Evolutionary conservation across 2,888 invertebrate genomes (phyloP).

Genomic region (Busseola fusca): DNA sequence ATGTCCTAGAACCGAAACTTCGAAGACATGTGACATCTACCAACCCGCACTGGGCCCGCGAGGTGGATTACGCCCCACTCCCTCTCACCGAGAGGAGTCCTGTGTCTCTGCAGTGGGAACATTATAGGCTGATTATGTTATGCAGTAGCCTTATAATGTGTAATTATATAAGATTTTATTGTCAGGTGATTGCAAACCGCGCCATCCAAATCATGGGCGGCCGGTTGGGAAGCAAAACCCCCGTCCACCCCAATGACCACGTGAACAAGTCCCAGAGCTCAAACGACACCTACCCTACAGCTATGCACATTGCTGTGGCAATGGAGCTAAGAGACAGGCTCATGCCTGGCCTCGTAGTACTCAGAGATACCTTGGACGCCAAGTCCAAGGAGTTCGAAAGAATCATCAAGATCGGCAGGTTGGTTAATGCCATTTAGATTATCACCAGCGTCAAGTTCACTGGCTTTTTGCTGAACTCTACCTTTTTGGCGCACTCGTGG

Average conservation of each 20-base stretch:
- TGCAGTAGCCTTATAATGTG: background rate
- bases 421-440: conserved; percentile 16
- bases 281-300: conserved; percentile 99
- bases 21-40: no score
- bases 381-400: conserved; percentile 95
- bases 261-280: conserved; percentile 99
- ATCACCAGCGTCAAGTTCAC: no score
- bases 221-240: conserved; percentile 96
- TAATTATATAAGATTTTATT: background rate
- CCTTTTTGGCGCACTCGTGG: no score
- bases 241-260: conserved; percentile 99
- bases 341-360: conserved; percentile 93
- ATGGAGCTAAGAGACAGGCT: conserved; percentile 94
- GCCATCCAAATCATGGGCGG: conserved; percentile 97
- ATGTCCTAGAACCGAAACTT: no score
- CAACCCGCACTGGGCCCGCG: no score
- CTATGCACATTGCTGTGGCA: conserved; percentile 99
- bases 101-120: no score
- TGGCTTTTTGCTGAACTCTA: no score
- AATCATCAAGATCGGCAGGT: conserved; percentile 98
- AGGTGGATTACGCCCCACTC: no score
- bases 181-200: conserved; percentile 95
- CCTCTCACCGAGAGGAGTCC: no score
- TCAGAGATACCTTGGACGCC: conserved; percentile 92
- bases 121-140: no score